phyloP scores from a whole-genome alignment of 1,140 invertebrate genomes.

The Drosophila pectinifera region DNA sequence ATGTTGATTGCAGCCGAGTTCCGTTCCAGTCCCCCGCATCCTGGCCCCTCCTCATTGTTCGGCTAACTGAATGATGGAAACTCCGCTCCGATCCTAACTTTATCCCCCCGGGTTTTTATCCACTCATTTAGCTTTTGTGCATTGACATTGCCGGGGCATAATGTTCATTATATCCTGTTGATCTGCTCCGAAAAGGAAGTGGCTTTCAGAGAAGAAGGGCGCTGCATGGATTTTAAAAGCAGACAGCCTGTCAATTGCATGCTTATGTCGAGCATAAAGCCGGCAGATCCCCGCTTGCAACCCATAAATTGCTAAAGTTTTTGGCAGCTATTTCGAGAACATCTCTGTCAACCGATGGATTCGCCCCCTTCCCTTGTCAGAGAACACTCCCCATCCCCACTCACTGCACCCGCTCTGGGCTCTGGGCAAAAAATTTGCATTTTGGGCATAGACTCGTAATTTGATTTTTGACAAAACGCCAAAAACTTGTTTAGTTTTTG shows the following conservation, averaged over 20 bases:
- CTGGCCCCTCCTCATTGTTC: conserved; percentile 66
- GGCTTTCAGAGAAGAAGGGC: conserved; percentile 10
- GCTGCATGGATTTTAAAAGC: conserved; percentile 44
- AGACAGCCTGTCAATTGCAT: conserved; percentile 60
- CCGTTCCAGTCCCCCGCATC: conserved; percentile 34
- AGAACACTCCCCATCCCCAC: too few species aligned
- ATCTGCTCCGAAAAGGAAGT: conserved; percentile 67
- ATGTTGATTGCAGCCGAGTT: conserved; percentile 79
- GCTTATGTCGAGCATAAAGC: conserved; percentile 30
- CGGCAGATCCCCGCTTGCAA: conserved; percentile 33
- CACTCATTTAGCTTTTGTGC: conserved; percentile 71
- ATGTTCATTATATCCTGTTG: conserved; percentile 82
- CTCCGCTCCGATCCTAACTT: conserved; percentile 7
- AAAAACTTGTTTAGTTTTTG: conserved; percentile 49
- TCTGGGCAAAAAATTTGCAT: conserved; percentile 44
- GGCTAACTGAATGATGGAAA: conserved; percentile 72
- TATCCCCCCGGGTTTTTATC: conserved; percentile 61
- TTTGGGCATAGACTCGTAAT: conserved; percentile 54
- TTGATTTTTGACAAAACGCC: conserved; percentile 62
- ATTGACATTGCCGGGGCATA: conserved; percentile 64
- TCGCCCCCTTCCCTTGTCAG: not conserved
- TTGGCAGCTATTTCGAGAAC: conserved; percentile 47
- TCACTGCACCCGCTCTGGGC: conserved; percentile 1
- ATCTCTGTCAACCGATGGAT: conserved; percentile 25
- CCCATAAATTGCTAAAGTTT: conserved; percentile 62